Base-by-base conservation (phyloP, 2,888 invertebrate genomes). In the Oscheius myriophilus region DNA sequence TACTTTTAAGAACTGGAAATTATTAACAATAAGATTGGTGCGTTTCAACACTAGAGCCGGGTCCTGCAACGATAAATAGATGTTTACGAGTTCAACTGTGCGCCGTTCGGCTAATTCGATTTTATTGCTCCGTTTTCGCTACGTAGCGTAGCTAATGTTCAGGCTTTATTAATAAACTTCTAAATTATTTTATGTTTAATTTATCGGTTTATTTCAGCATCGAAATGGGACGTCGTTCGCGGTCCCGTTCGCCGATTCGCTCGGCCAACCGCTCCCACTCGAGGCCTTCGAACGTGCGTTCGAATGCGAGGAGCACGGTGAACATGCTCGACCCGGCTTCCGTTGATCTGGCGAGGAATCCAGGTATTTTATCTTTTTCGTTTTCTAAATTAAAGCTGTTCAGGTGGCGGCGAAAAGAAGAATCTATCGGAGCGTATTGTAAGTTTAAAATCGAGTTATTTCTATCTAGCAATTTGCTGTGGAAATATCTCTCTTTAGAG, bases 251-350 rank as follows among this genome's bases (percentile, higher is more conserved):
- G 26, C 63, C 63, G 25, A 3, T 54, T 16, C 21, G 33, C 9
- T 9, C 7, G 21, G 21, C 7, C 45, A 14, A n/a, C 1, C 42
- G 43, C 25, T 25, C 23, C n/a, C 45, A 23, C 16, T n/a, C 58
- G 9, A 61, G 63, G 51, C 26, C 18, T 6, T 21, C 25, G 11
- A 21, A 57, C 25, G 57, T 33, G 14, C 18, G 21, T 26, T 45
- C 25, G 14, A 33, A 23, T 33, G 49, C 49, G 6, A 49, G 11
- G 21, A 18, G 26, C n/a, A 25, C 67, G n/a, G 67, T 67, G 9
- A 67, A 67, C 58, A 67, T 67, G 67, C 52, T 67, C 7, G 67
- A 67, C 57, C 45, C 58, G 11, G 49, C 26, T 33, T 21, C 67
- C 23, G 14, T 63, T 25, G 53, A 52, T 14, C 18, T 23, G 43